Conservation (phyloP, 2,888 invertebrate genomes). For the Lycaena phlaeas region DNA sequence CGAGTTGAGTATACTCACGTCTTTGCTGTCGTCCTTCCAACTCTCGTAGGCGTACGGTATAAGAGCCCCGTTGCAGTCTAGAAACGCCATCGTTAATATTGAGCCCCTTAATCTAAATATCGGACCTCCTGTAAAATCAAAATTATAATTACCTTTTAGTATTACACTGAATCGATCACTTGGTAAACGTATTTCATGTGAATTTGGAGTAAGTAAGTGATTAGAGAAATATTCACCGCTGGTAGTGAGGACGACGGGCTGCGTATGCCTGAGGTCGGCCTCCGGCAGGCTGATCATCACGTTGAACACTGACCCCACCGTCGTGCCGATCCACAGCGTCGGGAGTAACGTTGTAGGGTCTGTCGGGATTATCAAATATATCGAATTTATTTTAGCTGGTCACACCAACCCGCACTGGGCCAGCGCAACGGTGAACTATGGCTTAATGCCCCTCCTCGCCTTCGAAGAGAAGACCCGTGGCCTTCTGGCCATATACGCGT, state of each 20-base stretch:
- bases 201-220: too few species aligned
- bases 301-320: slow-evolving; percentile 95
- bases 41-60: slow-evolving; percentile 92
- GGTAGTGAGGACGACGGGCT: slow-evolving; percentile 90
- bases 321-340: slow-evolving; percentile 98
- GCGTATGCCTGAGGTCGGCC: slow-evolving; percentile 84
- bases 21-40: slow-evolving; percentile 92
- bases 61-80: slow-evolving; percentile 95
- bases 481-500: too few species aligned
- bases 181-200: too few species aligned
- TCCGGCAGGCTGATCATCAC: slow-evolving; percentile 89
- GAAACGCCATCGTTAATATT: slow-evolving; percentile 94
- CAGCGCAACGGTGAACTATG: too few species aligned
- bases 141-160: too few species aligned
- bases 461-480: too few species aligned
- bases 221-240: slow-evolving; percentile 77
- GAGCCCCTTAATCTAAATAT: slow-evolving; percentile 97
- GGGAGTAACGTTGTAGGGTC: slow-evolving; percentile 88
- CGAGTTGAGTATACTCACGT: slow-evolving; percentile 60
- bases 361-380: slow-evolving; percentile 35
- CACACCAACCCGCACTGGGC: too few species aligned
- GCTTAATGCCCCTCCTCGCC: too few species aligned
- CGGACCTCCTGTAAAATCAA: slow-evolving; percentile 83
- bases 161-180: too few species aligned
- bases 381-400: too few species aligned